These are phyloP conservation scores for Sebastes minor DNA, from an alignment of 2,797 vertebrate species.

Conservation along the genomic window DNA sequence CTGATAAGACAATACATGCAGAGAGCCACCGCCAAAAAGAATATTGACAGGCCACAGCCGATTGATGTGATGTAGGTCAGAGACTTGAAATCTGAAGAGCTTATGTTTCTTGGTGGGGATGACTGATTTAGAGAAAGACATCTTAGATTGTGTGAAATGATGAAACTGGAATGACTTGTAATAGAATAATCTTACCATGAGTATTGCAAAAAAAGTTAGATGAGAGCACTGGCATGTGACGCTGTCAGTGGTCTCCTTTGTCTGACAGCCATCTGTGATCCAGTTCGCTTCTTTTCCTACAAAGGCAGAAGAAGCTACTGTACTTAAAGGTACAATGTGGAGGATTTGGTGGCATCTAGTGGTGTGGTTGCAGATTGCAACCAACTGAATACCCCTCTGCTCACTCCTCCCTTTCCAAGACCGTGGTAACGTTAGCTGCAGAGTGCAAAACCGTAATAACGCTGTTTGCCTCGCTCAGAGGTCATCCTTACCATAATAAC, in stretches of 20 bases:
- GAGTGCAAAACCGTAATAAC: no score
- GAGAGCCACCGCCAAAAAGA: constrained; percentile 60
- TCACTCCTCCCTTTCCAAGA: no score
- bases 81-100: constrained; percentile 2
- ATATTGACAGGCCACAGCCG: constrained; percentile 69
- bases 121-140: constrained; percentile 13
- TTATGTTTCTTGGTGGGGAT: constrained; percentile 15
- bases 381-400: no score
- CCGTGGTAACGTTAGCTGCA: no score
- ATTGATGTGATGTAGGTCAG: constrained; percentile 64
- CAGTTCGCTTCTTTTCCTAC: constrained; percentile 29
- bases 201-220: constrained; percentile 72
- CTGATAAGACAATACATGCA: constrained; percentile 65
- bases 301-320: neutral
- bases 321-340: neutral
- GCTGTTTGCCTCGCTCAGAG: no score
- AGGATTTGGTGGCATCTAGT: no score
- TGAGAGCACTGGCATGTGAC: constrained; percentile 64
- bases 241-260: neutral
- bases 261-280: constrained; percentile 58
- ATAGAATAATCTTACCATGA: constrained; percentile 55
- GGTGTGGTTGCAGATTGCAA: no score
- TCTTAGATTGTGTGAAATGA: neutral
- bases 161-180: neutral
- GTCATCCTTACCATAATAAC: no score